Conservation (phyloP, 1,140 invertebrate genomes). For the Drosophila busckii region DNA sequence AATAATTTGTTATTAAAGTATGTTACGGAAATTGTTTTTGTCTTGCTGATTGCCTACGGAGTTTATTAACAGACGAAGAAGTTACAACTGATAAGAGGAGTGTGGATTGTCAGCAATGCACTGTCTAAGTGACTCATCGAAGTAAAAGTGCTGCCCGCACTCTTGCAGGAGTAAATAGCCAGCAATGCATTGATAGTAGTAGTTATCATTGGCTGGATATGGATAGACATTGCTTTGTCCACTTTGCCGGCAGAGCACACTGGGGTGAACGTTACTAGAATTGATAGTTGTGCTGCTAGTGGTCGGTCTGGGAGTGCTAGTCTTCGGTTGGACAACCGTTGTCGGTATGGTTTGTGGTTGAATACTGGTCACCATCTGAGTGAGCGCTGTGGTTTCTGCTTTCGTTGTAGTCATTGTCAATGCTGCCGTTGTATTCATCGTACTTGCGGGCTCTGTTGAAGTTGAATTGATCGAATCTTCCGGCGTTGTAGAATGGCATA, state of each 20-base stretch:
- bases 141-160: conserved; percentile 54
- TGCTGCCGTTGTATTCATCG: too few relatives aligned
- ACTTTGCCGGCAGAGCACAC: conserved; percentile 30
- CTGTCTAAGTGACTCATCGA: conserved; percentile 26
- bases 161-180: conserved; percentile 50
- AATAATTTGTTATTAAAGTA: conserved; percentile 13
- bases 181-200: conserved; percentile 57
- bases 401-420: neutral
- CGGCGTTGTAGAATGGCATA: conserved; percentile 24
- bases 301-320: neutral
- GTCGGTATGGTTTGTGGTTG: too few relatives aligned
- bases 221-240: conserved; percentile 44
- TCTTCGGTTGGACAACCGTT: too few relatives aligned
- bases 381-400: too few relatives aligned
- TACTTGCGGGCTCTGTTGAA: neutral
- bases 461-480: too few relatives aligned
- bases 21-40: conserved; percentile 17
- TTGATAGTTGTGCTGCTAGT: neutral
- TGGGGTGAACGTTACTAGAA: conserved; percentile 20
- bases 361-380: too few relatives aligned
- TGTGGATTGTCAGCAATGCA: conserved; percentile 36
- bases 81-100: conserved; percentile 50
- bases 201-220: conserved; percentile 54
- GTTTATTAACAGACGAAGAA: conserved; percentile 35
- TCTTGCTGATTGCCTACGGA: conserved; percentile 9